A percentile compares a stretch with the other conserved stretches of the same genome.
Evolutionary conservation across 64 coral and sea anemone genomes (phyloP).

Genomic region (Hydrozoanthus tunicans): DNA sequence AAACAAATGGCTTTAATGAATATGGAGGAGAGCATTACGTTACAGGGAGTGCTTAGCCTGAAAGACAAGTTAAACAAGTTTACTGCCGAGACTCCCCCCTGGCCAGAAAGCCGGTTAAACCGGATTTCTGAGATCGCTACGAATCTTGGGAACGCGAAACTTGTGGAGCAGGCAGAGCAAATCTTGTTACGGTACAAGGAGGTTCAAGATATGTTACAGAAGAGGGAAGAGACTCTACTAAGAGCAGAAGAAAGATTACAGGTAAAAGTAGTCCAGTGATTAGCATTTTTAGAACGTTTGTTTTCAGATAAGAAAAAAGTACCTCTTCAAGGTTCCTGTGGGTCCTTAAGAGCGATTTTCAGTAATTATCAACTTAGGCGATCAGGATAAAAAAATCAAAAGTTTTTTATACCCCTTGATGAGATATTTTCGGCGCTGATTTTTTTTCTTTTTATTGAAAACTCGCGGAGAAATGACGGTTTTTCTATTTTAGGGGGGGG

Average conservation of each 20-base stretch:
- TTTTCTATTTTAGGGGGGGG: no score
- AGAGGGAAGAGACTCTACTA: slow-evolving; percentile 79
- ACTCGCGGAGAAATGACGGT: background rate
- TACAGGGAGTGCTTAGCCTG: slow-evolving; percentile 78
- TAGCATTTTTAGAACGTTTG: background rate
- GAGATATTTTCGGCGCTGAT: background rate
- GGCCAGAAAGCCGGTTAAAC: slow-evolving; percentile 79
- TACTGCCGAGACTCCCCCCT: slow-evolving; percentile 66
- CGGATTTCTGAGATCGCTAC: slow-evolving; percentile 86
- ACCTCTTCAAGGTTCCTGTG: no score
- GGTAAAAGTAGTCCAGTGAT: slow-evolving; percentile 32
- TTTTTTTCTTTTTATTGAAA: background rate
- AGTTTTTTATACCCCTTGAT: no score
- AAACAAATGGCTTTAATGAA: slow-evolving; percentile 96
- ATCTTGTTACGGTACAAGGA: slow-evolving; percentile 89
- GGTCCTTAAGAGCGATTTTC: no score
- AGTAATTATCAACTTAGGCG: no score
- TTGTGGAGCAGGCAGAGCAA: slow-evolving; percentile 75
- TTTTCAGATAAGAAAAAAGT: no score
- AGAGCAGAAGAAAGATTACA: slow-evolving; percentile 84
- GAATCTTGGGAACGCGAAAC: slow-evolving; percentile 67
- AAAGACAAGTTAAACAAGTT: slow-evolving; percentile 73
- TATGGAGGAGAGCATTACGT: slow-evolving; percentile 87
- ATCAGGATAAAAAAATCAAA: no score
- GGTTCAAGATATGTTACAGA: slow-evolving; percentile 91